phyloP scores from a whole-genome alignment of 2,888 invertebrate species.

The Timema cristinae region DNA sequence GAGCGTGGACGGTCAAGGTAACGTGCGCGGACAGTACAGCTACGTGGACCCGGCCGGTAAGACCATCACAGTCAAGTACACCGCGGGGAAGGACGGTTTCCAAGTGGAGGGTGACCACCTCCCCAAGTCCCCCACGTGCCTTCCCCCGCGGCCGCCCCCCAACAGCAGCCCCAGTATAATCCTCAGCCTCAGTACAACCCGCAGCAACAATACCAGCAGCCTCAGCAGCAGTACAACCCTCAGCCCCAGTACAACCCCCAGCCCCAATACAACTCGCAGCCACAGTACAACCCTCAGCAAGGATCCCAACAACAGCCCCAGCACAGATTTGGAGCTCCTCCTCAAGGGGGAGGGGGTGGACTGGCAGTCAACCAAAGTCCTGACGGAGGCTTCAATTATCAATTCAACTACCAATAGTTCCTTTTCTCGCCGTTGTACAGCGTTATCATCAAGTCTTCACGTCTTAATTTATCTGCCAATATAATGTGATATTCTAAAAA shows the following conservation, averaged over 20 bases:
- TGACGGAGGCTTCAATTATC: conserved; percentile 13
- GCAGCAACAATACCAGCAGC: conserved; percentile 22
- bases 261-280: conserved; percentile 51
- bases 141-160: conserved; percentile 14
- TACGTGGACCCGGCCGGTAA: conserved; percentile 64
- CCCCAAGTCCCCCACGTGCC: conserved; percentile 19
- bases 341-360: background rate
- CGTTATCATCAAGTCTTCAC: no score
- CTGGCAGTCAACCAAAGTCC: conserved; percentile 15
- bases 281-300: conserved; percentile 38
- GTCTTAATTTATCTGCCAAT: no score
- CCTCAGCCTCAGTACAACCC: conserved; percentile 30
- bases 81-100: conserved; percentile 39
- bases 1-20: conserved; percentile 29
- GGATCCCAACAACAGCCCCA: conserved; percentile 21
- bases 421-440: no score
- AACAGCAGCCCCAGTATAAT: conserved; percentile 26
- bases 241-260: conserved; percentile 45
- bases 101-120: conserved; percentile 33
- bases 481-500: no score
- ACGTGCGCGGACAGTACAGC: conserved; percentile 41
- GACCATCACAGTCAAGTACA: conserved; percentile 59
- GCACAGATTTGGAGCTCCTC: conserved; percentile 19
- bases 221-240: conserved; percentile 47
- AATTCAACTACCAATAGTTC: background rate